phyloP scores from a whole-genome alignment of 64 coral and sea anemone genomes.

The Actinia tenebrosa region DNA sequence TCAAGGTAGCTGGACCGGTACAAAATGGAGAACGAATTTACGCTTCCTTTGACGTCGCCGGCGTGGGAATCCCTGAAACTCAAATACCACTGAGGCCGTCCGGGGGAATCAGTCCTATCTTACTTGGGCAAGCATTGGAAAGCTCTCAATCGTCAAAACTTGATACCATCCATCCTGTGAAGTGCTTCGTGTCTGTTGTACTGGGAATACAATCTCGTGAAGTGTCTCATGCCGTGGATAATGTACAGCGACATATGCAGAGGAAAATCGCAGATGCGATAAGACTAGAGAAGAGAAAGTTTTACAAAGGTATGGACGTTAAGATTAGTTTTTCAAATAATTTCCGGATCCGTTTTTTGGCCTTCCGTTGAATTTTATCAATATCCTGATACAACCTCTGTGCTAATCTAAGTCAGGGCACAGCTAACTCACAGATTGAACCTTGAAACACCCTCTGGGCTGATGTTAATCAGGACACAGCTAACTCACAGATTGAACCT shows the following conservation, averaged over 20 bases:
- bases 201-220: slow-evolving; percentile 78
- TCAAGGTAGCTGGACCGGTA: slow-evolving; percentile 79
- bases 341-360: no score
- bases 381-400: no score
- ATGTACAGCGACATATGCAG: slow-evolving; percentile 35
- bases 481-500: no score
- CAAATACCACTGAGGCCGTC: slow-evolving; percentile 48
- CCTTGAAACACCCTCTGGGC: no score
- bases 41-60: slow-evolving; percentile 61
- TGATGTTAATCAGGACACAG: no score
- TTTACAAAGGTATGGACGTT: slow-evolving; percentile 22
- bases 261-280: slow-evolving; percentile 42
- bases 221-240: slow-evolving; percentile 46
- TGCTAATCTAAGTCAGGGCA: no score
- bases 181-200: slow-evolving; percentile 91
- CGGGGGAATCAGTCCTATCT: slow-evolving; percentile 19
- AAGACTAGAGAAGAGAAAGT: slow-evolving; percentile 51
- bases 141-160: slow-evolving; percentile 16
- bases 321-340: background rate
- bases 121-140: slow-evolving; percentile 82
- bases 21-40: slow-evolving; percentile 88
- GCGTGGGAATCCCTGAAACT: slow-evolving; percentile 73
- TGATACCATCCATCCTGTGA: slow-evolving; percentile 39
- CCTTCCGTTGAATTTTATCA: no score
- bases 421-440: no score